Evolutionary conservation across 53 echinoderm and acorn worm species (phyloP), one percentile per base, ranked within the genome.

Genomic region (Pentamera pediparva): DNA sequence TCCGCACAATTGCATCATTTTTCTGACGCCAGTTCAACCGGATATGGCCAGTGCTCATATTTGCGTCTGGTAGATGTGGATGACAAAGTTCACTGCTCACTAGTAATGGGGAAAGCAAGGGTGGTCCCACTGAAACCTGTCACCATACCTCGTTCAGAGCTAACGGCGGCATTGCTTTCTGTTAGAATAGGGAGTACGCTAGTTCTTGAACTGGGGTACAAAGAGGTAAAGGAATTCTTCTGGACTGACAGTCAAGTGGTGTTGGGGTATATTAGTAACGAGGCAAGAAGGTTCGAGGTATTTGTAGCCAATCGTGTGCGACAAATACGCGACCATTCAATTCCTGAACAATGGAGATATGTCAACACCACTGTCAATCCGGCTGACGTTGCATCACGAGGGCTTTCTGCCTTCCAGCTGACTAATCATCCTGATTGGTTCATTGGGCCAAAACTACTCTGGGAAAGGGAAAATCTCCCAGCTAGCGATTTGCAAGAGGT

Each of bases 11-110:
- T 30, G 32, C 78, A 51, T 47, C 77, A 62, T 62, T 62, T 62
- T 35, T 62, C 62, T 21, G 62, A 32, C n/a, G 62, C 35, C 24
- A 89, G 81, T 60, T 65, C 26, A n/a, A 33, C 5, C 6, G 81
- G 82, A 30, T 89, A 85, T 45, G 89, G 89, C 22, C 73, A 85
- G 48, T 89, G 89, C 39, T 69, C 82, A n/a, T 89, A 85, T 59
- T 49, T 84, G 41, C 51, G 78, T 32, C 41, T 79, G 2, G 55
- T 56, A 19, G 61, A 89, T 56, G 37, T 54, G 27, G 50, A 73
- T 36, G 63, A 55, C 45, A 61, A 37, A 2, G 65, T 83, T 3
- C 61, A 76, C 56, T 82, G 81, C 49, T 21, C 76, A 4, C 76
- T 79, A 3, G 37, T 80, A 17, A 83, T 83, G 67, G 83, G 84